Evolutionary conservation across 2,113 vertebrate genomes (phyloP), one percentile per base, ranked within the genome.

Genomic region (Oryzias javanicus): DNA sequence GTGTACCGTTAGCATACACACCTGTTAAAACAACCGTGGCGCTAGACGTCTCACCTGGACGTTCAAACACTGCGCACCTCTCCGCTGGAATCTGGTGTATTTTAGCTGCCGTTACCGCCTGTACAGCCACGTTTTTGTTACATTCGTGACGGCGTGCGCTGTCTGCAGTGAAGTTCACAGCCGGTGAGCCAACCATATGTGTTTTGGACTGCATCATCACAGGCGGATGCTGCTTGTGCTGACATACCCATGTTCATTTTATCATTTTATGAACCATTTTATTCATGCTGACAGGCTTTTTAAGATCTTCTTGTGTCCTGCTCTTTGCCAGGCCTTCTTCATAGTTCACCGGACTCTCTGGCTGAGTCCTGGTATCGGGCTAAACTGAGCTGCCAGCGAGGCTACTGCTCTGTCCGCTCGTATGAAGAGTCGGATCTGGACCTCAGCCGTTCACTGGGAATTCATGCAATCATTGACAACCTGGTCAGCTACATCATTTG

Each of bases 401-500:
- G 93, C 14, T 96, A 87, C 73, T 78, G 83, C 57, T 92, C 92
- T 0, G 89, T 92, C 2, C 92, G 82, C 58, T 94, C 92, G 0
- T 96, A 93, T 20, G 89, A 93, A 0, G 96, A 96, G 69, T 94
- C 93, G 0, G 94, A 96, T 70, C 85, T 95, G 77, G 94, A 98
- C 67, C 90, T 95, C 77, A 95, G 91, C 76, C 92, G 86, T 78
- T 93, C 93, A 0, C 88, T 96, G 68, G 94, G 95, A 44, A 74
- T 96, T 70, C 93, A 98, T 18, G 91, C 95, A 6, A 87, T 99
- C 71, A 96, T 96, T 42, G 96, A 98, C 81, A 99, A 98, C 50
- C 92, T 94, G 59, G 91, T 96, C 41, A 95, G 94, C 86, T 99
- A 98, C 85, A 92, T 98, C 73, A 98, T 94, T 49, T 95, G 95